Base-by-base conservation (phyloP, 2,888 invertebrate species). In the Magallana nippona region DNA sequence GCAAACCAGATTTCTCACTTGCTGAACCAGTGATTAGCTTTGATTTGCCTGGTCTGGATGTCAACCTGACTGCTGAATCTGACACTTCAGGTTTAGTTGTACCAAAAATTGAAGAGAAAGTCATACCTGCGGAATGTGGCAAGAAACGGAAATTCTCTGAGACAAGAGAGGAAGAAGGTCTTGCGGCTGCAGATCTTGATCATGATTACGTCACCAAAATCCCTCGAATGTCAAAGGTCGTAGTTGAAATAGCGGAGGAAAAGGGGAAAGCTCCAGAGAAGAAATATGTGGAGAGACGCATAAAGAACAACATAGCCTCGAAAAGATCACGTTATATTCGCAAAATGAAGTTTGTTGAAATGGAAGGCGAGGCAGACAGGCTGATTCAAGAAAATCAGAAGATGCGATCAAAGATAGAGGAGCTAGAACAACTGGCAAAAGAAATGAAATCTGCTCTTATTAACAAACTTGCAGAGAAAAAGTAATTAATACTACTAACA, bases 231-330 rank as follows among this genome's bases (percentile, higher is more conserved):
- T 55, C 58, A 44, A 79, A 84, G 22, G 82, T 63, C 19, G 58
- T 62, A 32, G 82, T 62, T 13, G 79, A 71, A 15, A 15, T 22
- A 11, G 79, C 71, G 27, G 19, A 60, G 22, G 81, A 81, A 2
- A 60, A 19, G 27, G n/a, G 62, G 32, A 84, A 58, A 22, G 27
- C 32, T 60, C 44, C 13, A 27, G 22, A 13, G 15, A 63, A 56
- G 44, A 91, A 89, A 87, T 91, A 91, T 84, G 79, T 89, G 58
- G 87, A 89, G 78, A 87, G 93, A 44, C 60, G 93, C 22, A 86
- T 86, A 60, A 93, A 94, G 89, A 93, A 93, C 86, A 94, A 93
- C 84, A 87, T 91, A 11, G 93, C 94, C 2, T 93, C 93, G 0
- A 89, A 90, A 83, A 86, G 92, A 78, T 93, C 93, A 0, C 87